Conservation (phyloP, 2,888 invertebrate genomes). For the Drosophila robusta region DNA sequence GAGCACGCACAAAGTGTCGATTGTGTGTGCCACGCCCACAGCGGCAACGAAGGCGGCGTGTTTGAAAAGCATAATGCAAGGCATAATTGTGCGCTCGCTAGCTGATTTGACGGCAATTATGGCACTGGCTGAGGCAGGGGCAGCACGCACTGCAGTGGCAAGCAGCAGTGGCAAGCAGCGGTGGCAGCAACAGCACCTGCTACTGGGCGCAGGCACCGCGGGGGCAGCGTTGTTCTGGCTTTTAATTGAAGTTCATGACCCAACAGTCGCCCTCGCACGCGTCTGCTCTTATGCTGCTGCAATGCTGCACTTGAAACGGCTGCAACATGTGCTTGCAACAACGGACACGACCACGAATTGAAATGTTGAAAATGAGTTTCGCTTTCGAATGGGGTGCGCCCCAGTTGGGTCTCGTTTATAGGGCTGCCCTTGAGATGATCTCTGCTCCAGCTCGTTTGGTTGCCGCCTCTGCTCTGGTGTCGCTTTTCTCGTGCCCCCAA, state of each 20-base stretch:
- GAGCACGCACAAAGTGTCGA: conserved; percentile 30
- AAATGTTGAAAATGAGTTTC: conserved; percentile 52
- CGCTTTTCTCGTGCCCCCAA: conserved; percentile 35
- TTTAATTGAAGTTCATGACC: conserved; percentile 77
- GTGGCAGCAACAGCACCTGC: conserved; percentile 46
- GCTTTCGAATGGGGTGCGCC: conserved; percentile 22
- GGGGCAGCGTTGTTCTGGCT: conserved; percentile 31
- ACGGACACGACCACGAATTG: conserved; percentile 46
- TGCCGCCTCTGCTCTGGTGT: conserved; percentile 5
- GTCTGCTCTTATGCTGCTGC: conserved; percentile 30
- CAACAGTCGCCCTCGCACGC: conserved; percentile 59
- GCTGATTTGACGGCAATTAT: conserved; percentile 67
- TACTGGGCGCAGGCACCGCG: background rate
- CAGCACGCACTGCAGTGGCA: conserved; percentile 20
- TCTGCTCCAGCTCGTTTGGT: conserved; percentile 27
- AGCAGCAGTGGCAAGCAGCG: conserved; percentile 10
- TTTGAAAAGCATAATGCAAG: conserved; percentile 26
- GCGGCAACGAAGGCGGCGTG: background rate
- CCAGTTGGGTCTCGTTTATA: conserved; percentile 1
- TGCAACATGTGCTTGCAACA: conserved; percentile 35
- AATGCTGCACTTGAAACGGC: conserved; percentile 43
- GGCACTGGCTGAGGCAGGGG: conserved; percentile 7
- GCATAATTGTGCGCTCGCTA: conserved; percentile 65
- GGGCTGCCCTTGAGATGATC: conserved; percentile 60
- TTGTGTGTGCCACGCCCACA: conserved; percentile 22